These are phyloP conservation scores for Acrocephalus scirpaceus DNA, from an alignment of 2,797 vertebrate species.

Conservation along the genomic window DNA sequence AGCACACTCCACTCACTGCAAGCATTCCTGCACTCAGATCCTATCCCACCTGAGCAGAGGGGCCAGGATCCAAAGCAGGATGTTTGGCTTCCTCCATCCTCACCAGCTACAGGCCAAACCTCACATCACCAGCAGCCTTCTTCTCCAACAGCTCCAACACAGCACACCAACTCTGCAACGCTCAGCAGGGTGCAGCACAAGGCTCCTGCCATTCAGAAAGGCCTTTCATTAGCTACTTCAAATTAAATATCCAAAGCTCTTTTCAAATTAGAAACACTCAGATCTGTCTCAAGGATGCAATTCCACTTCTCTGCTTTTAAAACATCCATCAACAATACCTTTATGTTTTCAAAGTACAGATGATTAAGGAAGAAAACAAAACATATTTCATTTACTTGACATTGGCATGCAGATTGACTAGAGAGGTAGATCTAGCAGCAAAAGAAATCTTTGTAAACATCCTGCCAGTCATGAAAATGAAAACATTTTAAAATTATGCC, in stretches of 20 bases:
- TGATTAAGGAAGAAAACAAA: neutral
- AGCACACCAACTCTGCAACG: rapidly evolving
- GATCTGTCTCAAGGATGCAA: neutral
- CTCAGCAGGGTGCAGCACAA: neutral
- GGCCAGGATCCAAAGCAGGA: neutral
- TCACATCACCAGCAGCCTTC: neutral
- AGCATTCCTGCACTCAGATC: neutral
- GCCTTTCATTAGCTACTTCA: neutral
- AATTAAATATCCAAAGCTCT: neutral
- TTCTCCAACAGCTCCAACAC: neutral
- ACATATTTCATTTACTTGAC: neutral
- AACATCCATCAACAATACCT: neutral
- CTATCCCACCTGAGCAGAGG: neutral
- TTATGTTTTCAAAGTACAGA: neutral
- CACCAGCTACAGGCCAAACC: neutral
- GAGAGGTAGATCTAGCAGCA: neutral
- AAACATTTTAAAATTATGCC: neutral
- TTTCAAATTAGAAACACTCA: neutral
- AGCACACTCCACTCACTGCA: neutral
- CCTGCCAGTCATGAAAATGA: neutral
- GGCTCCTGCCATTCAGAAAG: neutral
- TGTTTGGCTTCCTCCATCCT: neutral
- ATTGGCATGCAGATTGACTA: neutral
- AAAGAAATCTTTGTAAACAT: neutral
- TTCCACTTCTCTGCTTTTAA: neutral